Evolutionary conservation across 1,140 invertebrate genomes (phyloP).

Genomic region (Drosophila pseudoobscura): DNA sequence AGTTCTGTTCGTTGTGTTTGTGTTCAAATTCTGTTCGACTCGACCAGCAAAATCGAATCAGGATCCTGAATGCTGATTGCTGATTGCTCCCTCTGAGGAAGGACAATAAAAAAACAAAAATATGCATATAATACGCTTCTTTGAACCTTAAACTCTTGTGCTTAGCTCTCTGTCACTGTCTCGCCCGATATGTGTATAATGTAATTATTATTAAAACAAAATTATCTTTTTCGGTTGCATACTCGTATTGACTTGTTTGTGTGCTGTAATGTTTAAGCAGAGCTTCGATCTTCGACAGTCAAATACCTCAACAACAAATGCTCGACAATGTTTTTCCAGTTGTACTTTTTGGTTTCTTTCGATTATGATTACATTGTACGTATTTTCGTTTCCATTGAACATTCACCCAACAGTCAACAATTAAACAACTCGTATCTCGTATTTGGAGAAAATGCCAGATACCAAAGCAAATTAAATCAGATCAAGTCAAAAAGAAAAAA

Average conservation of each 20-base stretch:
- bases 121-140: constrained; percentile 20
- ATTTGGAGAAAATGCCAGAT: constrained; percentile 62
- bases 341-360: constrained; percentile 1
- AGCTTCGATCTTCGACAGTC: constrained; percentile 75
- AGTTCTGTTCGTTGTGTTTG: constrained; percentile 77
- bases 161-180: constrained; percentile 61
- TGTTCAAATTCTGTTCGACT: constrained; percentile 62
- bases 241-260: constrained; percentile 57
- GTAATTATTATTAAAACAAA: neutral
- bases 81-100: constrained; percentile 19
- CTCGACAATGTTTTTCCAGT: constrained; percentile 43
- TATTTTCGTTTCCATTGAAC: constrained; percentile 43
- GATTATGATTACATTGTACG: constrained; percentile 20
- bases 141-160: constrained; percentile 48
- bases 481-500: constrained; percentile 23
- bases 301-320: constrained; percentile 66
- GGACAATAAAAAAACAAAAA: neutral
- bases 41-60: constrained; percentile 38
- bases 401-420: constrained; percentile 55
- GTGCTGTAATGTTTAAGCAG: constrained; percentile 81
- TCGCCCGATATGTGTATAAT: constrained; percentile 62
- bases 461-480: constrained; percentile 16
- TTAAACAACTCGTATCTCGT: constrained; percentile 37
- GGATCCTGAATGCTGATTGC: constrained; percentile 26
- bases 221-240: constrained; percentile 56